Conservation (phyloP, 2,888 invertebrate genomes). For the Tachystola acroxantha region DNA sequence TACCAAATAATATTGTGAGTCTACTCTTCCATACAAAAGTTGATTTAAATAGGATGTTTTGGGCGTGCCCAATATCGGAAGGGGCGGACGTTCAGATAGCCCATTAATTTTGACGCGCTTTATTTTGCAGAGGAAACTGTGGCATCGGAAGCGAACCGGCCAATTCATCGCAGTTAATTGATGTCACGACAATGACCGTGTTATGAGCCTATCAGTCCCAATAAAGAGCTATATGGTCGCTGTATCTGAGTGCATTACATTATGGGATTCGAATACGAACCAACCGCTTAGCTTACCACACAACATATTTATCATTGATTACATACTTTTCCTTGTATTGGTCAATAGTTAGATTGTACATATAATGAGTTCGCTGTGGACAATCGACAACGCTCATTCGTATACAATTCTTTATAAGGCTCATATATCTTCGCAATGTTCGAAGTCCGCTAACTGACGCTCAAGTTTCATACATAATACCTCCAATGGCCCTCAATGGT, state of each 20-base stretch:
- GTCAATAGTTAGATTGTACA: background rate
- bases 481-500: slow-evolving; percentile 43
- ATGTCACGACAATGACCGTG: slow-evolving; percentile 45
- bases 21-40: no score
- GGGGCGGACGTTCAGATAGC: slow-evolving; percentile 21
- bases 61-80: slow-evolving; percentile 26
- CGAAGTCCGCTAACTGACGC: slow-evolving; percentile 16
- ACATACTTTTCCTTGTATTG: slow-evolving; percentile 1
- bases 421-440: background rate
- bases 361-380: background rate
- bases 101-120: slow-evolving; percentile 35
- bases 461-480: slow-evolving; percentile 34
- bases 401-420: background rate
- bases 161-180: slow-evolving; percentile 47
- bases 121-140: slow-evolving; percentile 35
- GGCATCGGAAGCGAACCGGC: slow-evolving; percentile 26
- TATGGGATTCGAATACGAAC: slow-evolving; percentile 1
- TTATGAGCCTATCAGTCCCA: slow-evolving; percentile 39
- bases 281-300: slow-evolving; percentile 4
- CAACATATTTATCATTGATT: background rate
- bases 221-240: slow-evolving; percentile 21
- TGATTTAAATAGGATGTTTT: slow-evolving; percentile 17
- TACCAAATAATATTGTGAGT: no score
- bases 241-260: slow-evolving; percentile 7
- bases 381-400: background rate